Conservation (phyloP, 2,888 invertebrate genomes). For the Tupiocoris notatus region DNA sequence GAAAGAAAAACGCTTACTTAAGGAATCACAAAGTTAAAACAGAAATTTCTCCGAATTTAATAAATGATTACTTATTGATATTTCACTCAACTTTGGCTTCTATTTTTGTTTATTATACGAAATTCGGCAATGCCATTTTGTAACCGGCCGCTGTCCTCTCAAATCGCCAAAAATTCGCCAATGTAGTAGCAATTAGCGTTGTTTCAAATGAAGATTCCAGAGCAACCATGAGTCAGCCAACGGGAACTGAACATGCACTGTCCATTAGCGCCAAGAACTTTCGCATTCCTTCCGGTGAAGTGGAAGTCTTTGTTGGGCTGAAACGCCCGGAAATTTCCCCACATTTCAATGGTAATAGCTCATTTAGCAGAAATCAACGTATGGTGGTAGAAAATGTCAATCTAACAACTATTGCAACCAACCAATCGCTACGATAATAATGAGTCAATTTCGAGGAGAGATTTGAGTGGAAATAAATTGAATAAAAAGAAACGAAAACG, state of each 20-base stretch:
- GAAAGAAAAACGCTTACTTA: too few species aligned
- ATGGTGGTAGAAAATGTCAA: too few species aligned
- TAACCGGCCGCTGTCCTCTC: neutral
- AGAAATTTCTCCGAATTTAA: neutral
- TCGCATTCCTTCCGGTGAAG: neutral
- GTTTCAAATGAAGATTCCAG: neutral
- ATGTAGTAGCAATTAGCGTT: neutral
- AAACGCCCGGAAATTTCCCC: neutral
- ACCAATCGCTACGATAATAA: too few species aligned
- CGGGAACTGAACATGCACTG: neutral
- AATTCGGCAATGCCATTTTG: too few species aligned
- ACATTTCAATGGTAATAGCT: neutral
- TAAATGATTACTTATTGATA: neutral
- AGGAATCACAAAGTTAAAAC: neutral
- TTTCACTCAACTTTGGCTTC: neutral
- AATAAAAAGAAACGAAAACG: too few species aligned
- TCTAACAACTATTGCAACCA: too few species aligned
- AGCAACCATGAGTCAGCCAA: neutral
- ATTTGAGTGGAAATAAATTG: too few species aligned
- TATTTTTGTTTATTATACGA: too few species aligned
- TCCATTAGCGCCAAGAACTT: neutral
- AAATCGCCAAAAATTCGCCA: neutral
- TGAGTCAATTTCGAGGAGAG: too few species aligned
- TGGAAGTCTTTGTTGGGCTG: neutral
- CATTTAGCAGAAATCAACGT: too few species aligned